Base-by-base conservation (phyloP, 2,797 vertebrate species). In the Poecilia wingei region DNA sequence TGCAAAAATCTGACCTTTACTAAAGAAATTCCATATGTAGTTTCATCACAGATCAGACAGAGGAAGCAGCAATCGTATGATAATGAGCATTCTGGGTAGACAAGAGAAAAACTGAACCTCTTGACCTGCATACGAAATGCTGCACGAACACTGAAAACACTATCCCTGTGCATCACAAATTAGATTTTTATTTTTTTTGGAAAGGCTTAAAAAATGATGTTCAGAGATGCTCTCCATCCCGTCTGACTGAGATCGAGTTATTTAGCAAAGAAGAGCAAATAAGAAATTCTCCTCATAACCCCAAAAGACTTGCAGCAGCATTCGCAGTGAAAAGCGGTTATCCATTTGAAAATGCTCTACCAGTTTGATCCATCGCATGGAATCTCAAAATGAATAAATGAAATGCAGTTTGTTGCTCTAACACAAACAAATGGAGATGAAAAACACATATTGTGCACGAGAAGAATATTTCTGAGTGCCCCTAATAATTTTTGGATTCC, bases 401-500 rank as follows among this genome's bases (percentile, higher is more conserved):
- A 18, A 64, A 64, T 64, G 6, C 59, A 25, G 66, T 43, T 41
- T 68, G 20, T 68, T 22, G 28, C 16, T 64, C 31, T 14, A 33
- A 16, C 31, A 8, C 49, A 25, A 25, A 53, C 7, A 53, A 53
- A 25, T 53, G 51, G 9, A 49, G 47, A 49, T 18, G 47, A 20
- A 49, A 49, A 49, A 53, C 51, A 53, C 51, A 9, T 25, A 53
- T 3, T 53, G 51, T 25, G 8, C 51, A 53, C 51, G 1, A 25
- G 33, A n/a, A 36, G 7, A 8, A 43, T 43, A 12, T 22, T 41
- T 68, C 61, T 68, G 36, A 10, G 39, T 22, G 16, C 14, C 8
- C 6, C 51, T 71, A 43, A 68, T 80, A 25, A 51, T 78, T 76
- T 70, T 68, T 75, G 74, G 45, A 78, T 78, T 45, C 41, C 74